phyloP scores from a whole-genome alignment of 2,113 vertebrate species.

The Callipepla californica region DNA sequence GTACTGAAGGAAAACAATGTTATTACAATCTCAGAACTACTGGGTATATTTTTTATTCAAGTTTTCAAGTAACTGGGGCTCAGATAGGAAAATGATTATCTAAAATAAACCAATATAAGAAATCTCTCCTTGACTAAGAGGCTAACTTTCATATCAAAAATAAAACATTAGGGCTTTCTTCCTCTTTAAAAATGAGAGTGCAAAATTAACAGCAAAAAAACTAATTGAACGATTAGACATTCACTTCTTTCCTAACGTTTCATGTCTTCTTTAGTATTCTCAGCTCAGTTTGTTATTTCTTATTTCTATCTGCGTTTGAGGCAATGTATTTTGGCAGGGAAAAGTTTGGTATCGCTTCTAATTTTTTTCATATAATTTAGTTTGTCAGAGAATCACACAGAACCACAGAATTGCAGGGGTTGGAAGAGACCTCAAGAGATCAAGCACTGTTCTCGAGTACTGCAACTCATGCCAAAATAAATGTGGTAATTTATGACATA shows the following conservation, averaged over 20 bases:
- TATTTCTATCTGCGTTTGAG: background rate
- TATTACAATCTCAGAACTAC: background rate
- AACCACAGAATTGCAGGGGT: too few relatives aligned
- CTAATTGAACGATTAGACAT: background rate
- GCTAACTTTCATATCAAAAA: background rate
- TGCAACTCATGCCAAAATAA: constrained; percentile 40
- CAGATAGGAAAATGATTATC: background rate
- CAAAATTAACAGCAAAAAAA: background rate
- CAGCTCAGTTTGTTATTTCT: background rate
- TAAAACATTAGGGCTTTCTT: background rate
- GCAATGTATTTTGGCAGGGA: background rate
- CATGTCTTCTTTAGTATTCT: background rate
- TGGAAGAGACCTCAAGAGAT: too few relatives aligned
- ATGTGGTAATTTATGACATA: constrained; percentile 50
- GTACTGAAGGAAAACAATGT: background rate
- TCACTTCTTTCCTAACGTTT: background rate
- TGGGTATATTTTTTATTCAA: background rate
- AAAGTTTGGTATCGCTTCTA: background rate
- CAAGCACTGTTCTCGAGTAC: background rate
- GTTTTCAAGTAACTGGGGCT: background rate
- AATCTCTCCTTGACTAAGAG: background rate
- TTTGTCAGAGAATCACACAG: background rate
- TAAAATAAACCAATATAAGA: background rate
- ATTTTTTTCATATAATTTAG: background rate
- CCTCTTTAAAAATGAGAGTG: background rate